Evolutionary conservation across 2,797 vertebrate genomes (phyloP).

Genomic region (Neopelma chrysocephalum): DNA sequence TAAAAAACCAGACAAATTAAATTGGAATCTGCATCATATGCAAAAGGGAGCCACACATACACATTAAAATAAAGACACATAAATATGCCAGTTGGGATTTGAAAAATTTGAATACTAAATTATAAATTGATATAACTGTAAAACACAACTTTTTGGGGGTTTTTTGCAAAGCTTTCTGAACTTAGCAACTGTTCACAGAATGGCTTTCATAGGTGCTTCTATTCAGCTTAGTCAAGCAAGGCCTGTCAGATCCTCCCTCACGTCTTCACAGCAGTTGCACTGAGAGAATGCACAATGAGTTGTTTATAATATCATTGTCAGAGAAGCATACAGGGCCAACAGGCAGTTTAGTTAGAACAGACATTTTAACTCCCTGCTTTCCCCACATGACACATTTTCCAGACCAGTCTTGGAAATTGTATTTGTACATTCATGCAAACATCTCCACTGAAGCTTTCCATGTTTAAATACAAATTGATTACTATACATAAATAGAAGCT

Average conservation of each 20-base stretch:
- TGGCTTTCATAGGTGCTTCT: neutral
- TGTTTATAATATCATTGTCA: constrained; percentile 3
- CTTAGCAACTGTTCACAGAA: neutral
- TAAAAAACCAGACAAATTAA: neutral
- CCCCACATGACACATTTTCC: neutral
- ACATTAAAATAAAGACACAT: neutral
- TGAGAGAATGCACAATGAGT: neutral
- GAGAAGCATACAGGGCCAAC: neutral
- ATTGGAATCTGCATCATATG: neutral
- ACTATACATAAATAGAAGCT: neutral
- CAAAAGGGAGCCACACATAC: neutral
- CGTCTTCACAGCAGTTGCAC: neutral
- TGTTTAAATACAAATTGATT: neutral
- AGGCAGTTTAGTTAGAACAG: constrained; percentile 19
- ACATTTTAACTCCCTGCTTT: neutral
- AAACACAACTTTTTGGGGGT: neutral
- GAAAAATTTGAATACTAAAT: neutral
- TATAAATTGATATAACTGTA: neutral
- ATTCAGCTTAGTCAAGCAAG: neutral
- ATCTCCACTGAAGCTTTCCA: neutral
- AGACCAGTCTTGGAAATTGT: neutral
- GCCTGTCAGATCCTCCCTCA: constrained; percentile 3
- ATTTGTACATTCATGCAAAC: neutral
- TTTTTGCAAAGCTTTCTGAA: neutral
- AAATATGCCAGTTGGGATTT: neutral